Evolutionary conservation across 2,113 vertebrate genomes (phyloP), one percentile per base, ranked within the genome.

Genomic region (Hassar affinis): DNA sequence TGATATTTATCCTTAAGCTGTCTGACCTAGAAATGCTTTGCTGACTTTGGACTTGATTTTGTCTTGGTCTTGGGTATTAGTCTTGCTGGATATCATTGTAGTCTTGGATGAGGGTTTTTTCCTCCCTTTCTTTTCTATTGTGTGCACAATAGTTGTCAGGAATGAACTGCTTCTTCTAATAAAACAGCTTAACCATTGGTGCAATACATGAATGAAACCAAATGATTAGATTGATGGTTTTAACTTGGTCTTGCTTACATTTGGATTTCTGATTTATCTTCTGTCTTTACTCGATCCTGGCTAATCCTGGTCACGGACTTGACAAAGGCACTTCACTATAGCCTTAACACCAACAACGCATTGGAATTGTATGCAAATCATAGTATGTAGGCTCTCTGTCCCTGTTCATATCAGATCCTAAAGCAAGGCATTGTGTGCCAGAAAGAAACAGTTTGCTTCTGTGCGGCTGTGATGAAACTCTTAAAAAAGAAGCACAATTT

Each of bases 371-470:
- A n/a, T n/a, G n/a, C n/a, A n/a, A n/a, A n/a, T n/a, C n/a, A 71
- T 25, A 45, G 12, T 45, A 9, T 45, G 38, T 25, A 12, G 22
- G 38, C 25, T 71, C 35, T n/a, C 38, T 4, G 12, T 49, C 69
- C 91, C 89, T 89, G 91, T 91, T 92, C 87, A 87, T 84, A 87
- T 42, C 3, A 42, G 38, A 42, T 42, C 89, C 92, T 88, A 86
- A 90, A 91, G 91, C 88, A 86, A 85, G 93, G 90, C 17, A 69
- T 12, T 42, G 20, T 25, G 20, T 25, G 35, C 35, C 20, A 69
- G 20, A 94, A 94, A 93, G 93, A 94, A 94, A 92, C 92, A 89
- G 88, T 92, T 91, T 92, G 92, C 93, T 94, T 90, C 92, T 91
- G 91, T 87, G 88, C 91, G 91, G 92, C 90, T 91, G 92, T 81